Conservation (phyloP, 2,113 vertebrate species). For the Scopus umbretta region DNA sequence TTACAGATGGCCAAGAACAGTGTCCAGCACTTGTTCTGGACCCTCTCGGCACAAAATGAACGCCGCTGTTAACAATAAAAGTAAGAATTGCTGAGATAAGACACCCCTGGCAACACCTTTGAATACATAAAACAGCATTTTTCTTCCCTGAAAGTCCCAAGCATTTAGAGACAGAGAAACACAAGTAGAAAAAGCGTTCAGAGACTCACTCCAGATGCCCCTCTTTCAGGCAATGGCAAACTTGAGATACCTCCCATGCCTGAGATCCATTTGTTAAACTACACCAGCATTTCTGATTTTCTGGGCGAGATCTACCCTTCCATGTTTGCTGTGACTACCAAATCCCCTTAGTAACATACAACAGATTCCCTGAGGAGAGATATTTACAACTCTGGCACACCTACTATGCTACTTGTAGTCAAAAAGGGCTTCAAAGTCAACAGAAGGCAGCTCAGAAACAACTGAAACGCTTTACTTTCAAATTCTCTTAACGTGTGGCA, state of each 20-base stretch:
- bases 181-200: not conserved
- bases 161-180: not conserved
- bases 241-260: not conserved
- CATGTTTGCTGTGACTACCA: not conserved
- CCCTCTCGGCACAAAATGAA: not conserved
- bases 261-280: not conserved
- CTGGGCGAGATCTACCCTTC: not conserved
- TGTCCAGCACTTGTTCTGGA: not conserved
- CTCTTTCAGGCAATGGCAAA: not conserved
- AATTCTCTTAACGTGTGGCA: not conserved
- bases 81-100: not conserved
- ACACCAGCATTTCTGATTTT: not conserved
- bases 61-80: not conserved
- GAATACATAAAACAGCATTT: fast-evolving
- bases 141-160: not conserved
- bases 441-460: not conserved
- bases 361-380: not conserved
- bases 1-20: conserved; percentile 11
- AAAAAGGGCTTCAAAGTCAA: not conserved
- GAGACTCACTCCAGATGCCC: not conserved
- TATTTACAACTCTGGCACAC: not conserved
- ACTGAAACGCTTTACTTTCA: not conserved
- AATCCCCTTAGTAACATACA: not conserved
- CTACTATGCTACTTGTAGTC: not conserved
- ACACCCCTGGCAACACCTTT: not conserved